Evolutionary conservation across 2,888 invertebrate genomes (phyloP), one percentile per base, ranked within the genome.

Genomic region (Brenthis ino): DNA sequence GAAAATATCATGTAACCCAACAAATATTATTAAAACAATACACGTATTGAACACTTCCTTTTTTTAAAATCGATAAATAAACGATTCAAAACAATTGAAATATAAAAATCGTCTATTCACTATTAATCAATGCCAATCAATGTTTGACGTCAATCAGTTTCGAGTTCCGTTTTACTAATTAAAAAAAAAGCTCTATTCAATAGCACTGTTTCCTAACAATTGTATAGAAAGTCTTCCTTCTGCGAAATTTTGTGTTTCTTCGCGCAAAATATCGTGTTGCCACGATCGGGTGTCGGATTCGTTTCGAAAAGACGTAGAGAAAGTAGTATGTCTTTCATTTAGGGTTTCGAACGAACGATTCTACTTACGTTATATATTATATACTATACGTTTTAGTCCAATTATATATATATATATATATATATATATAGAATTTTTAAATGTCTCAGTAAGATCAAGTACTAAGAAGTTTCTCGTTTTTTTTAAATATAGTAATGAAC

Each of bases 191-290:
- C 75, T 57, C 43, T 56, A 66, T 61, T 61, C 56, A 64, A 16
- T 53, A 43, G 33, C 48, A 12, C 64, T 69, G 65, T 72, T 67
- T 64, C 68, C 64, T 28, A 63, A 67, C 67, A 71, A 71, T 73
- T 60, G 69, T 24, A 70, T 68, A 68, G 60, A 61, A 61, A 58
- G 47, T 81, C 82, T 90, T 89, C 87, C 89, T 91, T 90, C 90
- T 89, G 85, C 83, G 89, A 89, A 88, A 65, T 73, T 60, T 75
- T 76, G 71, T 75, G 77, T 80, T 82, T 83, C 81, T 79, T 82
- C 77, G 80, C 76, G 81, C 77, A 85, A 87, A 87, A 82, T 88
- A 88, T 91, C 87, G 77, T 67, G 78, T 89, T 86, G 83, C 85
- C 71, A 67, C 70, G 74, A 75, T 77, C 82, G 80, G 84, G 86